phyloP scores from a whole-genome alignment of 1,140 invertebrate species.

The Neodiprion virginianus region DNA sequence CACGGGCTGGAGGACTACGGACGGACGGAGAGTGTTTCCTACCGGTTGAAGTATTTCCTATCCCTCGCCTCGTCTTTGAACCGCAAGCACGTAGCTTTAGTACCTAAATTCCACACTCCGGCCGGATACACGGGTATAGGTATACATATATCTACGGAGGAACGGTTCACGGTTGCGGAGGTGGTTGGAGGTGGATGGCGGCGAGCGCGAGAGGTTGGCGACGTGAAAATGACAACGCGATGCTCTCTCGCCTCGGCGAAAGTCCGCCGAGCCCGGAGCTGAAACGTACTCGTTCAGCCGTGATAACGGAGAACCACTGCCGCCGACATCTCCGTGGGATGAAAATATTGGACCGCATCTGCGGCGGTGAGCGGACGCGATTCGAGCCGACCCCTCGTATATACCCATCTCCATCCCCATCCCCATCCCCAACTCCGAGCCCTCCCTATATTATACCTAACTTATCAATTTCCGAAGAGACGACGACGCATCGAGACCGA shows the following conservation, averaged over 20 bases:
- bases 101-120: conserved; percentile 5
- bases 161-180: no score
- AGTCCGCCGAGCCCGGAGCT: no score
- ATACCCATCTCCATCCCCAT: no score
- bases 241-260: no score
- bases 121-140: no score
- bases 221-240: no score
- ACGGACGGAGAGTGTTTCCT: neutral
- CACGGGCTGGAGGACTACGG: neutral
- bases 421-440: neutral
- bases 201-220: no score
- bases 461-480: neutral
- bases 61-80: neutral
- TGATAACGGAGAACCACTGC: neutral
- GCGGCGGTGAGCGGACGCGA: neutral
- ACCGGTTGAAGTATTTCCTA: neutral
- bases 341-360: neutral
- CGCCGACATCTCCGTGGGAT: neutral
- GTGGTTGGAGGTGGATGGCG: no score
- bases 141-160: no score
- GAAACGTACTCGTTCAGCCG: no score
- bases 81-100: conserved; percentile 6
- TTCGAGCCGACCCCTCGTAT: neutral
- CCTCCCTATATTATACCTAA: neutral
- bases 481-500: neutral